Evolutionary conservation across 2,113 vertebrate species (phyloP).

Genomic region (Diphyllodes magnificus): DNA sequence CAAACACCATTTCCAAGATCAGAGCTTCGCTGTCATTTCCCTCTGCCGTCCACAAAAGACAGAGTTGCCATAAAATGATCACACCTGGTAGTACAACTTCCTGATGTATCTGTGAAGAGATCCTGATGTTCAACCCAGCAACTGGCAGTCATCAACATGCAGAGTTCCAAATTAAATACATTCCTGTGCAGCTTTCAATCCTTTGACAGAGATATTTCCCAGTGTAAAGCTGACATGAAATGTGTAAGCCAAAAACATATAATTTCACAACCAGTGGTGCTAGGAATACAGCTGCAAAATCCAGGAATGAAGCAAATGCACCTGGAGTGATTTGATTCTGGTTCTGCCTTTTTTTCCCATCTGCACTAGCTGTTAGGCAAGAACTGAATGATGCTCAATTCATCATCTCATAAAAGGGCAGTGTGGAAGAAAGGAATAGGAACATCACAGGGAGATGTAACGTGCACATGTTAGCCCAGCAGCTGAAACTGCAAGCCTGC

Average conservation of each 20-base stretch:
- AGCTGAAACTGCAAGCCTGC: background rate
- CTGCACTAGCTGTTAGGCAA: background rate
- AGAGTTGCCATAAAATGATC: background rate
- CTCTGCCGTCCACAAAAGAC: background rate
- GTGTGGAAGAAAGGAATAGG: background rate
- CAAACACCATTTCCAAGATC: background rate
- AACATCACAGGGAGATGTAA: background rate
- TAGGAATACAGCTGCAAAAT: background rate
- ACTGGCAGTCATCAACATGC: background rate
- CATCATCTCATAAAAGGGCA: background rate
- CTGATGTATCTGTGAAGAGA: background rate
- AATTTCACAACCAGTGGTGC: background rate
- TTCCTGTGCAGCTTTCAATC: background rate
- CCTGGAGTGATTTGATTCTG: background rate
- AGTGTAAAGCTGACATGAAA: background rate
- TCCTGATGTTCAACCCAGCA: background rate
- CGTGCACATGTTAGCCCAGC: accelerated
- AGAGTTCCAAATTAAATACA: background rate
- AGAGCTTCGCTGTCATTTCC: background rate
- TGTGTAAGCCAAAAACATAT: background rate
- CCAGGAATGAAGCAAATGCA: background rate
- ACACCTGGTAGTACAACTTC: background rate
- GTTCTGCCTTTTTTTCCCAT: background rate
- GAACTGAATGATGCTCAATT: background rate
- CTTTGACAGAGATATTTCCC: background rate